Evolutionary conservation across 2,797 vertebrate genomes (phyloP), one percentile per base, ranked within the genome.

Genomic region (Syngnathus acus): DNA sequence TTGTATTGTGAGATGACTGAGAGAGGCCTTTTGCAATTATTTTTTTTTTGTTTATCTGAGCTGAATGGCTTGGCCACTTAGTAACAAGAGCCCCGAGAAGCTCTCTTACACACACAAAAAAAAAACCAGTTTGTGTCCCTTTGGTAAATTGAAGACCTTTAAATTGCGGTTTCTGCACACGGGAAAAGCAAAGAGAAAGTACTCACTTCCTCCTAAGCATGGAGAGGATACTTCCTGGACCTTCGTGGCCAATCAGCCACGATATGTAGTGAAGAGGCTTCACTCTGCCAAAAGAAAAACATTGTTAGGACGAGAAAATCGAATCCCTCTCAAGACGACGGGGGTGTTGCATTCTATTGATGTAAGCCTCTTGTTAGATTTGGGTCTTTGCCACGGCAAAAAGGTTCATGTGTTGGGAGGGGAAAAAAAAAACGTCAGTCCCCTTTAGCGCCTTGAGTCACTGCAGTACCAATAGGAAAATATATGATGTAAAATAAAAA

Each of bases 241-340:
- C 97, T 92, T 99, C 95, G 37, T 98, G 96, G 84, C 95, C 96
- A 83, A 98, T 95, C 83, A 98, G 86, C 95, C 96, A 98, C 23
- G 95, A 95, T 78, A 98, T 95, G 82, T 96, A 98, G 89, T 96
- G 94, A 82, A 98, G 94, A 71, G 96, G 97, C 78, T 99, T 98
- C 80, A 97, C 95, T 83, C 97, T 99, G 80, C 48, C 74, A 66
- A 75, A 60, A 40, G 59, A 68, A 64, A 26, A 66, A 69, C 26
- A 76, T 63, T 48, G 26, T 45, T 13, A 62, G n/a, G 10, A 14
- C n/a, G 6, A 26, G 11, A 45, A 45, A 62, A 40, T 37, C 23
- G 32, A 60, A 19, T 19, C 37, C 32, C 32, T 32, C 7, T 39
- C 58, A 60, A 21, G 19, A 51, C 48, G 9, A 51, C 48, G 6